Conservation (phyloP, 2,113 vertebrate genomes). For the Jacana jacana region DNA sequence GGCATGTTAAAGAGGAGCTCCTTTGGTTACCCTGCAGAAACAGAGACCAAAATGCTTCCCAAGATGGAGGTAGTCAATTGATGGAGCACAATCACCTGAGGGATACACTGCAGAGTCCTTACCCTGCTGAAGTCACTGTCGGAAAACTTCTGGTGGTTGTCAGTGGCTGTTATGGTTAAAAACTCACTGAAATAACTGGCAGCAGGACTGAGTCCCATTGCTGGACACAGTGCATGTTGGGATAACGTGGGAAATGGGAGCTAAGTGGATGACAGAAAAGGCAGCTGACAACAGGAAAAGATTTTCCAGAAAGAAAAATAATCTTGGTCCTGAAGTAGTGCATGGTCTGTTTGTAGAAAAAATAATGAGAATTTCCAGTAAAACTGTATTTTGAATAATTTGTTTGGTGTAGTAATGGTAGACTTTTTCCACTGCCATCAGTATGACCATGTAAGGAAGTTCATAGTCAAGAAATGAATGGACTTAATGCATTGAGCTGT, state of each 20-base stretch:
- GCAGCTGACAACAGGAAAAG: rapidly evolving
- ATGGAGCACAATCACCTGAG: rapidly evolving
- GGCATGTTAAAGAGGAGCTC: not conserved
- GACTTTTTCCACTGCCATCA: not conserved
- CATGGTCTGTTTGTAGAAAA: not conserved
- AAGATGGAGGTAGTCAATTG: rapidly evolving
- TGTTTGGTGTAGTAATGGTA: not conserved
- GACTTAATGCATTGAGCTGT: not conserved
- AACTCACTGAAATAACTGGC: not conserved
- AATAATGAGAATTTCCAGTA: not conserved
- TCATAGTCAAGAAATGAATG: not conserved
- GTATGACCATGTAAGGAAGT: not conserved
- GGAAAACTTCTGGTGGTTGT: not conserved
- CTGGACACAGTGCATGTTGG: not conserved
- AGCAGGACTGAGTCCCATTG: not conserved
- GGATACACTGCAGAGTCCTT: not conserved
- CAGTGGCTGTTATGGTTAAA: not conserved
- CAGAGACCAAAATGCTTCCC: not conserved
- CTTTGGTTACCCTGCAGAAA: not conserved
- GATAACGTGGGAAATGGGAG: not conserved
- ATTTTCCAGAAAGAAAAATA: not conserved
- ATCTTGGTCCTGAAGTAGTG: not conserved
- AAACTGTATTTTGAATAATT: not conserved
- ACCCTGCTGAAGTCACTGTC: not conserved
- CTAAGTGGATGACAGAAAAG: not conserved